phyloP scores from a whole-genome alignment of 2,888 invertebrate species.

The Apoda limacodes region DNA sequence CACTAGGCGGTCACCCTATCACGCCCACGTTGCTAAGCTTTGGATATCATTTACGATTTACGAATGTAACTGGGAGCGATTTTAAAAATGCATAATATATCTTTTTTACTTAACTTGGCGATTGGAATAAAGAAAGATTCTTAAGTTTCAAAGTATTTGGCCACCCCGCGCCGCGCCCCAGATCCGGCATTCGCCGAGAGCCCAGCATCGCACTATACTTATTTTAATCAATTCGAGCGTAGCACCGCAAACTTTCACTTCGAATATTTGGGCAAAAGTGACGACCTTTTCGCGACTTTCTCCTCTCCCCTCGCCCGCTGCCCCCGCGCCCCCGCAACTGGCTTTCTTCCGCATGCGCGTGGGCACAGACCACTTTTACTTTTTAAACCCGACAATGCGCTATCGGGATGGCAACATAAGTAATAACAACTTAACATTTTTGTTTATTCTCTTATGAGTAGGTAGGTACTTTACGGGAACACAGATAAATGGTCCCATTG shows the following conservation, averaged over 20 bases:
- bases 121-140: too few species aligned
- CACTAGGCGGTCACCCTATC: too few species aligned
- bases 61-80: too few species aligned
- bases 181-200: conserved; percentile 1
- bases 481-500: too few species aligned
- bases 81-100: too few species aligned
- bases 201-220: conserved; percentile 21
- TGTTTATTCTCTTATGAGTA: too few species aligned
- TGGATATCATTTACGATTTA: too few species aligned
- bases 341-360: conserved; percentile 49
- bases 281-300: conserved; percentile 67
- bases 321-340: conserved; percentile 21
- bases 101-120: too few species aligned
- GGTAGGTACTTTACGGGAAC: too few species aligned
- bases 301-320: conserved; percentile 16
- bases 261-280: conserved; percentile 68
- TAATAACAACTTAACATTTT: too few species aligned
- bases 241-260: conserved; percentile 57
- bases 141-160: too few species aligned
- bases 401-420: conserved; percentile 7
- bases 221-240: conserved; percentile 47
- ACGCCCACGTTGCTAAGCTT: too few species aligned
- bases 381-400: conserved; percentile 36
- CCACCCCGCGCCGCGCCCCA: neutral
- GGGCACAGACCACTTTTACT: conserved; percentile 54